These are phyloP conservation scores for Phaethon lepturus DNA, from an alignment of 2,113 vertebrate genomes.

Conservation along the genomic window DNA sequence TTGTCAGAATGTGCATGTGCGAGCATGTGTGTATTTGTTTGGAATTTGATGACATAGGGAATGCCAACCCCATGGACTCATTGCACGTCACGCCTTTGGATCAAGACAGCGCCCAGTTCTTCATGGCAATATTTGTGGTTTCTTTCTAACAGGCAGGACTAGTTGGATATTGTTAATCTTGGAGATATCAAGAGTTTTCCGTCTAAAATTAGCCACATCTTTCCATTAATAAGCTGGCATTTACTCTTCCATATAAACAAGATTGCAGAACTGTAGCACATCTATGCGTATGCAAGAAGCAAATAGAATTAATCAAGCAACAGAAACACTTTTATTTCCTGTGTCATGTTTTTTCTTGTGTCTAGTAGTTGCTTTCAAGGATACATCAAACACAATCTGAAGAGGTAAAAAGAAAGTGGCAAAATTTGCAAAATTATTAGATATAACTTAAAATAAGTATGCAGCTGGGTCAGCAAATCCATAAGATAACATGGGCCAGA, in stretches of 20 bases:
- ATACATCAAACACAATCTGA: neutral
- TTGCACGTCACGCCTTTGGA: accelerated
- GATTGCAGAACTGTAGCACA: neutral
- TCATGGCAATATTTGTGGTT: neutral
- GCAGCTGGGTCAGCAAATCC: neutral
- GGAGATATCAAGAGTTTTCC: neutral
- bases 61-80: neutral
- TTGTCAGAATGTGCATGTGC: accelerated
- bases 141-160: neutral
- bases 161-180: neutral
- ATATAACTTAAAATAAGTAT: neutral
- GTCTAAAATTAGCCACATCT: neutral
- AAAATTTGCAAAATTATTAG: neutral
- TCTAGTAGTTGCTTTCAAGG: conserved; percentile 37
- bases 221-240: neutral
- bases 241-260: neutral
- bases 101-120: neutral
- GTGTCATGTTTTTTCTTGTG: neutral
- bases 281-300: neutral
- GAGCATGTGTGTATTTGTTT: neutral
- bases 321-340: neutral
- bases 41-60: neutral
- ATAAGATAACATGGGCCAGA: neutral
- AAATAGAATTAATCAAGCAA: neutral
- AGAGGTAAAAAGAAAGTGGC: neutral